Percentiles rank a stretch among this genome's conserved stretches.
Evolutionary conservation across 2,113 vertebrate genomes (phyloP).

Genomic region (Cyanoliseus patagonus): DNA sequence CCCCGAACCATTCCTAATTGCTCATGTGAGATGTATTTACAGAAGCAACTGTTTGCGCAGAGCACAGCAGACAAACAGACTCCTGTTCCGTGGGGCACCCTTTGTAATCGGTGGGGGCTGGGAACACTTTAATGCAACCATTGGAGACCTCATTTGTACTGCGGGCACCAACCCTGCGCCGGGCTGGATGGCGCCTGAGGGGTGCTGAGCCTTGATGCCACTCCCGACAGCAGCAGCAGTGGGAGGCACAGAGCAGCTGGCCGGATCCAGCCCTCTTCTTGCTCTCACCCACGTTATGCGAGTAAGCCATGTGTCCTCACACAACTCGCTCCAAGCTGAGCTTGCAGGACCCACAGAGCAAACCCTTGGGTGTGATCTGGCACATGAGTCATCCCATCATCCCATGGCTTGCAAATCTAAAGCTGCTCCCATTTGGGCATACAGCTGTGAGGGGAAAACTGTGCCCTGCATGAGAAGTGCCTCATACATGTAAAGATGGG

Average conservation of each 20-base stretch:
- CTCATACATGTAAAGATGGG: fast-evolving
- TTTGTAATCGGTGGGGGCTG: slow-evolving; percentile 45
- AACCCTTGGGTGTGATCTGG: not conserved
- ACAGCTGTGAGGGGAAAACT: not conserved
- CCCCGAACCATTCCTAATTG: not conserved
- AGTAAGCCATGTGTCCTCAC: not conserved
- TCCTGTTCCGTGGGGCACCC: slow-evolving; percentile 51
- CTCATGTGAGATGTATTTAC: slow-evolving; percentile 59
- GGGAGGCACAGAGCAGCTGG: not conserved
- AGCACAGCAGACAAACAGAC: slow-evolving; percentile 53
- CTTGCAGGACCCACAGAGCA: fast-evolving
- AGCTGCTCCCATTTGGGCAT: not conserved
- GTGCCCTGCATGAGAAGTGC: not conserved
- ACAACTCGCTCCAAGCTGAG: not conserved
- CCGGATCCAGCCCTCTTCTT: fast-evolving
- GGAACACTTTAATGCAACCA: not conserved
- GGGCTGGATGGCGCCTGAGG: not conserved
- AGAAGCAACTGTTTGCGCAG: slow-evolving; percentile 35
- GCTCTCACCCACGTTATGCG: fast-evolving
- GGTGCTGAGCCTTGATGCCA: not conserved
- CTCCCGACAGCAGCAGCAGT: not conserved
- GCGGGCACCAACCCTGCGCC: not conserved
- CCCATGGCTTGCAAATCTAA: not conserved
- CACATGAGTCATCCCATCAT: not conserved
- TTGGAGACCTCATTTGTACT: not conserved